These are phyloP conservation scores for Drosophila aff. DNA, from an alignment of 1,140 invertebrate genomes.

Conservation along the genomic window DNA sequence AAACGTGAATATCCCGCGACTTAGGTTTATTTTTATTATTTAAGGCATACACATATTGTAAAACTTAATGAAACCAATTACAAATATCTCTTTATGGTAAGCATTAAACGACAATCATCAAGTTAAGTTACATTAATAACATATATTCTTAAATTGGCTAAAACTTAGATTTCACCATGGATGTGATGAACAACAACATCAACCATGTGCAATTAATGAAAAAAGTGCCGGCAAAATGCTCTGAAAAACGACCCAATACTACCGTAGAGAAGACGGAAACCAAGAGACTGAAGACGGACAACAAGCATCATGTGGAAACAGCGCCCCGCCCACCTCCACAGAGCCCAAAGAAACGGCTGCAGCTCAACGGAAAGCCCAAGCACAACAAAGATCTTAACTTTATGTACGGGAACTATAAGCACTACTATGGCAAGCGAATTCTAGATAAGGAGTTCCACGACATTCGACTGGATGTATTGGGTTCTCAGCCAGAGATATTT, in stretches of 20 bases:
- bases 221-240: not conserved
- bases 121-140: not conserved
- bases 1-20: not conserved
- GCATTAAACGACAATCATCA: not conserved
- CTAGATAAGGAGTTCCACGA: constrained; percentile 90
- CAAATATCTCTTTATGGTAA: not conserved
- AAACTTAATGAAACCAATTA: not conserved
- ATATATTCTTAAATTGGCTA: not conserved
- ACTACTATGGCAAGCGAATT: constrained; percentile 98
- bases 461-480: constrained; percentile 92
- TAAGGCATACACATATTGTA: not conserved
- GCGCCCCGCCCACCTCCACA: constrained; percentile 15
- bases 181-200: constrained; percentile 63
- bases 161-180: constrained; percentile 34
- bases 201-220: constrained; percentile 15
- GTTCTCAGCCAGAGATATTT: constrained; percentile 92
- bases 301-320: not conserved
- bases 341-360: constrained; percentile 58
- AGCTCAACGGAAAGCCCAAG: constrained; percentile 33
- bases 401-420: constrained; percentile 79
- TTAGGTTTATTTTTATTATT: constrained; percentile 7
- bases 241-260: constrained; percentile 27
- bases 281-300: constrained; percentile 48
- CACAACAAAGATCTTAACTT: constrained; percentile 52
- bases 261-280: constrained; percentile 8